phyloP scores from a whole-genome alignment of 2,113 vertebrate species.

The Condylura cristata region DNA sequence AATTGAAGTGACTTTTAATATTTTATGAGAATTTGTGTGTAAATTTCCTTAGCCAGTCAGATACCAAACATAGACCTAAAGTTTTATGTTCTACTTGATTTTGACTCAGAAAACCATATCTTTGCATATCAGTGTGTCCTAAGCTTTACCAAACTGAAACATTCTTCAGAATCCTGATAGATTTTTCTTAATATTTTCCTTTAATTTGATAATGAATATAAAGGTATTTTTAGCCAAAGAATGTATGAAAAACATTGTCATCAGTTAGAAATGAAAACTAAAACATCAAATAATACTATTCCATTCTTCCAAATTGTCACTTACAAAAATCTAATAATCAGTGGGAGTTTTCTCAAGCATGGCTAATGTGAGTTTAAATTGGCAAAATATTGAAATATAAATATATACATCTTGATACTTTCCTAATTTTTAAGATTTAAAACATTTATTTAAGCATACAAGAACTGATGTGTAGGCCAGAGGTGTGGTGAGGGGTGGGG shows the following conservation, averaged over 20 bases:
- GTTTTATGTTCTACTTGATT: constrained; percentile 41
- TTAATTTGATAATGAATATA: background rate
- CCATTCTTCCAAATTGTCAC: constrained; percentile 5
- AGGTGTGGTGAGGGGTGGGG: no score
- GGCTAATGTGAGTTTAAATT: constrained; percentile 38
- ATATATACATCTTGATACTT: no score
- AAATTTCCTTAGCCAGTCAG: constrained; percentile 26
- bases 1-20: constrained; percentile 22
- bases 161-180: background rate
- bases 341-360: background rate
- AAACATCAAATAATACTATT: constrained; percentile 39
- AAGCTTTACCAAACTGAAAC: constrained; percentile 18
- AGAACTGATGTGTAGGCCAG: no score
- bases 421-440: no score
- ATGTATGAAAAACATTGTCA: background rate
- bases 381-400: constrained; percentile 62
- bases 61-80: constrained; percentile 7
- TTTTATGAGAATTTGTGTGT: constrained; percentile 29
- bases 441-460: no score
- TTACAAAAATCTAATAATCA: constrained; percentile 49
- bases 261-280: constrained; percentile 22
- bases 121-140: background rate
- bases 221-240: background rate
- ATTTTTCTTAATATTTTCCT: constrained; percentile 10
- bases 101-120: constrained; percentile 31